Conservation (phyloP, 1,140 invertebrate species). For the Pogonomyrmex barbatus region DNA sequence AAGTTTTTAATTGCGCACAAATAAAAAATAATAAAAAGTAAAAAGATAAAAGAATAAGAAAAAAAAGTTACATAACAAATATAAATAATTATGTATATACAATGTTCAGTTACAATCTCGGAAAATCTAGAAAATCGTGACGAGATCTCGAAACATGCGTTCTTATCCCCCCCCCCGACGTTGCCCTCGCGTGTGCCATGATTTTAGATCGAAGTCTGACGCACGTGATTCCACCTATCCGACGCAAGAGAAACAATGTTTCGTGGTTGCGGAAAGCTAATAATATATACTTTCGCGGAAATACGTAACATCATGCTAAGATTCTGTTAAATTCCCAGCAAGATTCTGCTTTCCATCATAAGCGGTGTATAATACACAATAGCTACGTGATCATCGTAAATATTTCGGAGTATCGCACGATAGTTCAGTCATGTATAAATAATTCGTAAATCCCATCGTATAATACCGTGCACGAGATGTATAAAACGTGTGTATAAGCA, state of each 20-base stretch:
- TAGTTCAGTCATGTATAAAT: conserved; percentile 24
- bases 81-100: neutral
- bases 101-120: neutral
- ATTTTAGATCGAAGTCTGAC: conserved; percentile 73
- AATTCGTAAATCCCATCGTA: conserved; percentile 14
- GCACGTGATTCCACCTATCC: conserved; percentile 68
- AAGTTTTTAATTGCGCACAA: neutral
- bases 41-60: neutral
- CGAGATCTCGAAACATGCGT: conserved; percentile 49
- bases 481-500: neutral
- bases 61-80: neutral
- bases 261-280: conserved; percentile 60
- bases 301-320: conserved; percentile 42
- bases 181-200: conserved; percentile 51
- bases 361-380: conserved; percentile 36
- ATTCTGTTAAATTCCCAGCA: conserved; percentile 31
- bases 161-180: conserved; percentile 33
- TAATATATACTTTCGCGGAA: conserved; percentile 67
- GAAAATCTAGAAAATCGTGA: conserved; percentile 32
- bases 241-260: conserved; percentile 69
- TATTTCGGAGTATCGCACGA: conserved; percentile 34
- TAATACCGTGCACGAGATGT: neutral
- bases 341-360: conserved; percentile 42
- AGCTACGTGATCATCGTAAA: conserved; percentile 29
- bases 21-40: neutral